Base-by-base conservation (phyloP, 2,888 invertebrate species). In the Cephus spinipes region DNA sequence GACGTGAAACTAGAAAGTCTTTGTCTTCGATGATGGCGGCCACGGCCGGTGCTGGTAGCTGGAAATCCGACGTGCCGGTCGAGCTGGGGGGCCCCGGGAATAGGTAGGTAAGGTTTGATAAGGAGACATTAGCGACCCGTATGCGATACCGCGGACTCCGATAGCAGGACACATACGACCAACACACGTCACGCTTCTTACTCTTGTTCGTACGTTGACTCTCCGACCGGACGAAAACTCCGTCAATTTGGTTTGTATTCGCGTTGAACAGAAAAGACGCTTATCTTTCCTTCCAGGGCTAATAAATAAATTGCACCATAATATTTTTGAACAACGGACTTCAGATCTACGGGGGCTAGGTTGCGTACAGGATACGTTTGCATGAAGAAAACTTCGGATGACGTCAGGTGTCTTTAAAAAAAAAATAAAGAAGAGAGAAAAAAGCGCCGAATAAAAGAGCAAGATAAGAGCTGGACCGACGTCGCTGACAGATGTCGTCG, bases 91-190 rank as follows among this genome's bases (percentile, higher is more conserved):
- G 79, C 76, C 80, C 77, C 81, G 83, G 85, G 84, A 83, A 85
- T 87, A 85, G 85, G 87, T 87, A 86, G 85, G 84, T 86, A 84
- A 74, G 85, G 83, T 84, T 86, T 87, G 90, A 90, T 90, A 90
- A 90, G 88, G 88, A 90, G 89, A 90, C 90, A 90, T 90, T 90
- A 90, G 90, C 90, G 89, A 90, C 90, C 90, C 90, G 90, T 90
- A 90, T 90, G 89, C 84, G 90, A 90, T 90, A 89, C 83, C 86
- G 83, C 82, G 84, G 78, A 77, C 80, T 76, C 83, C 81, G 87
- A 88, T 88, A 88, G 87, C 74, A 85, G 85, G 76, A 81, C 81
- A 82, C 81, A 82, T 84, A 85, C 86, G 83, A 81, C 79, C 84
- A 80, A 79, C 83, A 71, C 71, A 31, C 82, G 81, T 82, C 73